Percentiles rank a stretch among this genome's conserved stretches.
Evolutionary conservation across 2,888 invertebrate species (phyloP).

Genomic region (Sialis lutaria): DNA sequence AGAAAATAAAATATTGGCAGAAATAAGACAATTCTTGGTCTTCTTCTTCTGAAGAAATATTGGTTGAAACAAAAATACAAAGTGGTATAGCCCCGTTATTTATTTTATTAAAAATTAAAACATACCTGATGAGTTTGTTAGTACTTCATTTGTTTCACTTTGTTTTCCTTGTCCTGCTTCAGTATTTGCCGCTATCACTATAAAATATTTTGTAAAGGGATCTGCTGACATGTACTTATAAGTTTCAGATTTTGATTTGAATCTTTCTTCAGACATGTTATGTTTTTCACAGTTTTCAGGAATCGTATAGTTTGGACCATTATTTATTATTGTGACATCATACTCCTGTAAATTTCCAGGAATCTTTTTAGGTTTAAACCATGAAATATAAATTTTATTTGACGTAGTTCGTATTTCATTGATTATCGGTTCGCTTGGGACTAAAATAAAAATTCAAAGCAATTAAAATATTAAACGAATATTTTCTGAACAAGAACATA

Average conservation of each 20-base stretch:
- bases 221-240: neutral
- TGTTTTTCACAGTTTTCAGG: neutral
- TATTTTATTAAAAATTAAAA: neutral
- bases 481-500: neutral
- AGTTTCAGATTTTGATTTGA: neutral
- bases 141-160: neutral
- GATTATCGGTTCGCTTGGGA: neutral
- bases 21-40: too few species aligned
- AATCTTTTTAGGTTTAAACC: neutral
- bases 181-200: neutral
- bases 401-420: neutral
- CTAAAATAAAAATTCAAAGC: too few species aligned
- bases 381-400: neutral
- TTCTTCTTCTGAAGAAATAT: too few species aligned
- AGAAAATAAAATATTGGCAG: too few species aligned
- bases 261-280: too few species aligned
- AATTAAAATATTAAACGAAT: neutral
- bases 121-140: neutral
- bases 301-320: neutral
- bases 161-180: neutral
- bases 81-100: too few species aligned
- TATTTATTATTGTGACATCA: neutral
- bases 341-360: neutral
- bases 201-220: neutral
- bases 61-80: too few species aligned